Conservation (phyloP, 2,797 vertebrate species). For the Naso thynnoides region DNA sequence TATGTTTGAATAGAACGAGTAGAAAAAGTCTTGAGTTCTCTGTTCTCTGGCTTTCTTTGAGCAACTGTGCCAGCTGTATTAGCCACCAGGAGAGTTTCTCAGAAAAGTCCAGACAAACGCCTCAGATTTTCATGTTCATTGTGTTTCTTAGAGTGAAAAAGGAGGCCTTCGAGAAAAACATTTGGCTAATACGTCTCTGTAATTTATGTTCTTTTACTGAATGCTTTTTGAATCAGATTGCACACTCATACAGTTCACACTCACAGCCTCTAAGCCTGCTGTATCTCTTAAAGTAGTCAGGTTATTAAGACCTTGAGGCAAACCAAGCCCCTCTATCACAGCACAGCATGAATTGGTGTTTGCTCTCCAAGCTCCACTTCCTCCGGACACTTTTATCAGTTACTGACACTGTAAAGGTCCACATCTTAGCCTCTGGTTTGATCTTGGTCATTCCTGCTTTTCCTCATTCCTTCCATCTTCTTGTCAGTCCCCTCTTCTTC, state of each 20-base stretch:
- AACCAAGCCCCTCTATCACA: slow-evolving; percentile 54
- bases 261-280: slow-evolving; percentile 14
- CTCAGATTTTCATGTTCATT: slow-evolving; percentile 12
- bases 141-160: slow-evolving; percentile 39
- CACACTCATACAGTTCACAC: slow-evolving; percentile 8
- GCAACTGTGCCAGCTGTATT: slow-evolving; percentile 39
- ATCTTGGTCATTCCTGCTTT: slow-evolving; percentile 56
- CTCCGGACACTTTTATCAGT: slow-evolving; percentile 72
- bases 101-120: slow-evolving; percentile 52
- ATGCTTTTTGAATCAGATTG: slow-evolving; percentile 40
- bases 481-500: slow-evolving; percentile 38
- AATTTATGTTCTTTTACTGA: slow-evolving; percentile 26
- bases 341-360: slow-evolving; percentile 66
- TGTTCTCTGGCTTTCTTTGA: slow-evolving; percentile 24
- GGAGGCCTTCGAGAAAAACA: slow-evolving; percentile 2
- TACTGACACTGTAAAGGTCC: slow-evolving; percentile 65
- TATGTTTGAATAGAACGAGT: slow-evolving; percentile 29
- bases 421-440: slow-evolving; percentile 54
- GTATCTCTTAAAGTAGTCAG: slow-evolving; percentile 29
- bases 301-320: slow-evolving; percentile 47
- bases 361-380: slow-evolving; percentile 68
- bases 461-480: slow-evolving; percentile 53
- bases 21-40: slow-evolving; percentile 24
- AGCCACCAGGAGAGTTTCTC: slow-evolving; percentile 34
- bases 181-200: slow-evolving; percentile 21